These are phyloP conservation scores for Brachypodius melanocephalos DNA, from an alignment of 2,113 vertebrate genomes.

Conservation along the genomic window DNA sequence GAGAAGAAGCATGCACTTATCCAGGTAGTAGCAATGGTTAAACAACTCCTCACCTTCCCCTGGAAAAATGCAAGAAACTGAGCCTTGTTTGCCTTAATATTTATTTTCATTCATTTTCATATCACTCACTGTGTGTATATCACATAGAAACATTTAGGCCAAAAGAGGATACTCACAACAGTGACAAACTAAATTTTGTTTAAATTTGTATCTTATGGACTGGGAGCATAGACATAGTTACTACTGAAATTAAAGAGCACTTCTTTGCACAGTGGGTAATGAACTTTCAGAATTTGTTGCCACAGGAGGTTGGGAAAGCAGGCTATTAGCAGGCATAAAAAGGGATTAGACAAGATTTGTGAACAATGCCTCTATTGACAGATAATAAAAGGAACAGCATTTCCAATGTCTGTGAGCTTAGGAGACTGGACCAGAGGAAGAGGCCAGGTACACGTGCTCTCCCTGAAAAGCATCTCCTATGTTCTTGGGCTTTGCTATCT, in stretches of 20 bases:
- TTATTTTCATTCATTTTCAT: background rate
- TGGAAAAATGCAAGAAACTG: background rate
- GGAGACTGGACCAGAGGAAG: background rate
- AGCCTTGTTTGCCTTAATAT: background rate
- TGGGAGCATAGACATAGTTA: background rate
- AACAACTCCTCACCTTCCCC: background rate
- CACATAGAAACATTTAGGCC: background rate
- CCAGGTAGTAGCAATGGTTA: background rate
- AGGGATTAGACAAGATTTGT: conserved; percentile 48
- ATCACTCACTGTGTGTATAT: background rate
- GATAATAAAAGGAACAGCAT: background rate
- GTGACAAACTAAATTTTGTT: background rate
- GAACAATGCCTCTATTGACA: conserved; percentile 28
- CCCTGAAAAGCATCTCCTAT: background rate
- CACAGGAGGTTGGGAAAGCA: conserved; percentile 29
- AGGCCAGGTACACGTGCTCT: background rate
- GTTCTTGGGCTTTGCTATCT: background rate
- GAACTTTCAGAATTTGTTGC: background rate
- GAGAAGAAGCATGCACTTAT: background rate
- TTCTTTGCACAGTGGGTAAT: background rate
- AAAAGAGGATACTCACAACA: background rate
- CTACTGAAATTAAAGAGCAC: background rate
- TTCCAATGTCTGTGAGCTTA: background rate
- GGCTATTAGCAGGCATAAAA: conserved; percentile 29
- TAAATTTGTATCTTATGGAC: background rate